Percentiles rank a stretch among this genome's conserved stretches.
These are phyloP conservation scores for Apeira syringaria DNA, from an alignment of 2,888 invertebrate species.

Conservation along the genomic window DNA sequence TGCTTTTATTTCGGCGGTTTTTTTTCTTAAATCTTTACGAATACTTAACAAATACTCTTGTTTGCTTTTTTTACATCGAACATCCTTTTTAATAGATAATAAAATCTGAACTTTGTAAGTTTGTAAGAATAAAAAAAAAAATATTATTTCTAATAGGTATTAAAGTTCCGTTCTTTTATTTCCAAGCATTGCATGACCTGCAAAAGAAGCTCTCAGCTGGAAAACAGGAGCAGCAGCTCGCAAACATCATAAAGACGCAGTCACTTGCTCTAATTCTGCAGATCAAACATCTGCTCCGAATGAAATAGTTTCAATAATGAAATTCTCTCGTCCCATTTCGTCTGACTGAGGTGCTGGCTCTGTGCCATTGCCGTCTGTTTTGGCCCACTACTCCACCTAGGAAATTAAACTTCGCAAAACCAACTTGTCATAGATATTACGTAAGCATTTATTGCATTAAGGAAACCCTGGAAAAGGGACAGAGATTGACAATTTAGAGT, in stretches of 20 bases:
- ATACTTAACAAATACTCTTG: too few relatives aligned
- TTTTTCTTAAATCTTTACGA: too few relatives aligned
- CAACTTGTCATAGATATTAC: slow-evolving; percentile 12
- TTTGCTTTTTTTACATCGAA: too few relatives aligned
- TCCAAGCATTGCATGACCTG: neutral
- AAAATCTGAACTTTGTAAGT: too few relatives aligned
- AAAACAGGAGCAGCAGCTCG: neutral
- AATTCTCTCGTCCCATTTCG: slow-evolving; percentile 61
- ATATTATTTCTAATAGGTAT: too few relatives aligned
- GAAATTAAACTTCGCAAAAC: slow-evolving; percentile 35
- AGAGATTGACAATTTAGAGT: neutral
- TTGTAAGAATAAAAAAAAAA: too few relatives aligned
- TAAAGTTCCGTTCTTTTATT: too few relatives aligned
- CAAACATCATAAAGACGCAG: slow-evolving; percentile 17
- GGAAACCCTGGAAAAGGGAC: neutral
- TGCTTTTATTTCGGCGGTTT: too few relatives aligned
- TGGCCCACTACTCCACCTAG: slow-evolving; percentile 34
- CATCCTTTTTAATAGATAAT: too few relatives aligned
- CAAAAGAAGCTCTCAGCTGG: neutral
- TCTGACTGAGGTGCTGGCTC: slow-evolving; percentile 56
- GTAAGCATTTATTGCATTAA: neutral
- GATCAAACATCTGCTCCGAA: slow-evolving; percentile 36
- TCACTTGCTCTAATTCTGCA: slow-evolving; percentile 24
- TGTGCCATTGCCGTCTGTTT: slow-evolving; percentile 59
- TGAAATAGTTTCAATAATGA: slow-evolving; percentile 68